These are phyloP conservation scores for Sanderia malayensis DNA, from an alignment of 30 jellyfish, hydroid and myxozoan genomes.

Conservation along the genomic window DNA sequence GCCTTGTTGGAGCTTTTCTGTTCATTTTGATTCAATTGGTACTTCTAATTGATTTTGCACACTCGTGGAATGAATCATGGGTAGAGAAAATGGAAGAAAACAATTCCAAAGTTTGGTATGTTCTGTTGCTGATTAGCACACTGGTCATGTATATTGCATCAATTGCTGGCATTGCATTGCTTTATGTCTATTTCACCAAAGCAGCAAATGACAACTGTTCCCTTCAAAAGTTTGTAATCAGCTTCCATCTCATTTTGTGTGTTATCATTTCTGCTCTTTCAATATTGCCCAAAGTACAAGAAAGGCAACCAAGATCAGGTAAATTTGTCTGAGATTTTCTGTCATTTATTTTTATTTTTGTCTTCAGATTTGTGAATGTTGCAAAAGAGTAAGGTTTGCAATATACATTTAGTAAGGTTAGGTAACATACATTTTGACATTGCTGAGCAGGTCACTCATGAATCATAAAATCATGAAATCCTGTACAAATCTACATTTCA, in stretches of 20 bases:
- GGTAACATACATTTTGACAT: no score
- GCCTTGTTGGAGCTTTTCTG: conserved; percentile 67
- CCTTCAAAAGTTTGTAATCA: conserved; percentile 79
- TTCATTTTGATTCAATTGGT: conserved; percentile 65
- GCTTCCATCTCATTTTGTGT: conserved; percentile 79
- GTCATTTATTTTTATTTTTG: no score
- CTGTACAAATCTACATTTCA: no score
- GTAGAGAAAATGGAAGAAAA: conserved; percentile 87
- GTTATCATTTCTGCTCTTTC: conserved; percentile 71
- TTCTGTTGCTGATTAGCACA: conserved; percentile 60
- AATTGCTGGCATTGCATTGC: conserved; percentile 81
- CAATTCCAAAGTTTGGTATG: conserved; percentile 79
- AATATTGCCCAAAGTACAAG: conserved; percentile 88
- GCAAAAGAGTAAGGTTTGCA: no score
- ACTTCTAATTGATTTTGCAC: conserved; percentile 74
- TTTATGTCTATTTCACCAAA: conserved; percentile 79
- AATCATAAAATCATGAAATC: no score
- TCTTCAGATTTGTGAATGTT: no score
- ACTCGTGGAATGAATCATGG: conserved; percentile 84
- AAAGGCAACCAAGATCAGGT: conserved; percentile 95
- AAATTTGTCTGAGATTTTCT: no score
- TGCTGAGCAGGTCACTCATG: no score
- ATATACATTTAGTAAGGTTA: no score
- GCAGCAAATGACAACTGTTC: conserved; percentile 73
- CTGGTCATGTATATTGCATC: conserved; percentile 70